Evolutionary conservation across 2,797 vertebrate species (phyloP).

Genomic region (Chelon labrosus): DNA sequence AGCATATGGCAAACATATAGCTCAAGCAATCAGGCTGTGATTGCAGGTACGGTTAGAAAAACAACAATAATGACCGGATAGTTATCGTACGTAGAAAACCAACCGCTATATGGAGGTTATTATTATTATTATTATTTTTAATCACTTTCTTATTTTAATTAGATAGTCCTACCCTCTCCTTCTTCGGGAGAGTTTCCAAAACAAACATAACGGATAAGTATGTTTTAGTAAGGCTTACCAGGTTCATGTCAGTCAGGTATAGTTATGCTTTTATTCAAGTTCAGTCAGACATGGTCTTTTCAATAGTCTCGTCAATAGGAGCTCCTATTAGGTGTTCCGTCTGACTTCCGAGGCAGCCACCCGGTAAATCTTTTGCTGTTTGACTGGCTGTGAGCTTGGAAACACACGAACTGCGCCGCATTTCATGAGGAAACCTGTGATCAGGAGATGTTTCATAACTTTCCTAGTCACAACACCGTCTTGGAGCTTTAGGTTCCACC

Average conservation of each 20-base stretch:
- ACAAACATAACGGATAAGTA: slow-evolving; percentile 7
- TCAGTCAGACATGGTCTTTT: no score
- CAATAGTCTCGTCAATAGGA: no score
- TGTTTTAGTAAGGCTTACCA: not conserved
- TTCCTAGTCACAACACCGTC: not conserved
- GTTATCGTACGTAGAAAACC: slow-evolving; percentile 39
- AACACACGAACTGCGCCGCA: not conserved
- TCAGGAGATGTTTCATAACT: not conserved
- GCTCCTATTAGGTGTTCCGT: not conserved
- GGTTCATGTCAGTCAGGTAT: slow-evolving; percentile 1
- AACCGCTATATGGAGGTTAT: not conserved
- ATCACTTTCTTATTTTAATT: not conserved
- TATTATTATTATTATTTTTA: slow-evolving; percentile 20
- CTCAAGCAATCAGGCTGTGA: slow-evolving; percentile 55
- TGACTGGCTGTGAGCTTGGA: not conserved
- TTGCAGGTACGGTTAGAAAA: slow-evolving; percentile 50
- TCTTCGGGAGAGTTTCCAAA: slow-evolving; percentile 25
- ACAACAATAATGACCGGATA: slow-evolving; percentile 34
- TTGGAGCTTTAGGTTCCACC: not conserved
- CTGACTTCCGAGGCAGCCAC: not conserved
- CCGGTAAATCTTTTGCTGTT: not conserved
- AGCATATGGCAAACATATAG: slow-evolving; percentile 11
- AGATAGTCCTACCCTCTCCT: rapidly evolving
- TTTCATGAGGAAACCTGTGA: not conserved
- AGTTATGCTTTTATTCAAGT: no score